Evolutionary conservation across 2,113 vertebrate genomes (phyloP).

Genomic region (Cryptotis parvus): DNA sequence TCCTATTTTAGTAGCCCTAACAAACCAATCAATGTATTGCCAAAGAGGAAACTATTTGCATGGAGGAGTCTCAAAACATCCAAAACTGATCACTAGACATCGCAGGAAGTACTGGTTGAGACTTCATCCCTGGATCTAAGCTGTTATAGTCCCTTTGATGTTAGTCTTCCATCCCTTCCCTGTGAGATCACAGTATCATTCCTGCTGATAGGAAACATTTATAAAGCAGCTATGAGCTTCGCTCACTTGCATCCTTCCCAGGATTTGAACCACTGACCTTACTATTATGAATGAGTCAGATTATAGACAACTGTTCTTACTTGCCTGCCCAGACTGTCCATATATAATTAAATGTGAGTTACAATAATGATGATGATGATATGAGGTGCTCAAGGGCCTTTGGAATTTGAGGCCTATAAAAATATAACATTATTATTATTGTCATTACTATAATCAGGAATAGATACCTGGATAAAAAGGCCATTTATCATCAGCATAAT

Average conservation of each 20-base stretch:
- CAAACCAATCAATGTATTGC: neutral
- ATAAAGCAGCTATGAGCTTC: neutral
- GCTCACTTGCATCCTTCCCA: neutral
- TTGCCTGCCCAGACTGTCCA: conserved; percentile 36
- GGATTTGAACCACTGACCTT: conserved; percentile 66
- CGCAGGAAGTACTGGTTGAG: neutral
- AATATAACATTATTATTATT: conserved; percentile 72
- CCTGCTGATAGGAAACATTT: neutral
- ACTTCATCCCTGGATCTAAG: neutral
- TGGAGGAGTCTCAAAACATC: neutral
- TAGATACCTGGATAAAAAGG: conserved; percentile 67
- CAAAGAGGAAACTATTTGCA: neutral
- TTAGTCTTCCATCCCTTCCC: neutral
- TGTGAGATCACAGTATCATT: neutral
- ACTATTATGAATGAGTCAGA: conserved; percentile 52
- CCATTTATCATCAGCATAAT: conserved; percentile 61
- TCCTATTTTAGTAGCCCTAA: neutral
- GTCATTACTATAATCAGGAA: conserved; percentile 70
- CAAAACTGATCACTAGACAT: neutral
- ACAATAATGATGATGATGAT: conserved; percentile 69
- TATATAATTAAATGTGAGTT: conserved; percentile 76
- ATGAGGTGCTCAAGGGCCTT: conserved; percentile 68
- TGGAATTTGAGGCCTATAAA: conserved; percentile 74
- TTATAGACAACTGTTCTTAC: conserved; percentile 46
- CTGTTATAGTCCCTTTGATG: neutral